phyloP scores from a whole-genome alignment of 2,113 vertebrate species.

The Cygnus buccinator region DNA sequence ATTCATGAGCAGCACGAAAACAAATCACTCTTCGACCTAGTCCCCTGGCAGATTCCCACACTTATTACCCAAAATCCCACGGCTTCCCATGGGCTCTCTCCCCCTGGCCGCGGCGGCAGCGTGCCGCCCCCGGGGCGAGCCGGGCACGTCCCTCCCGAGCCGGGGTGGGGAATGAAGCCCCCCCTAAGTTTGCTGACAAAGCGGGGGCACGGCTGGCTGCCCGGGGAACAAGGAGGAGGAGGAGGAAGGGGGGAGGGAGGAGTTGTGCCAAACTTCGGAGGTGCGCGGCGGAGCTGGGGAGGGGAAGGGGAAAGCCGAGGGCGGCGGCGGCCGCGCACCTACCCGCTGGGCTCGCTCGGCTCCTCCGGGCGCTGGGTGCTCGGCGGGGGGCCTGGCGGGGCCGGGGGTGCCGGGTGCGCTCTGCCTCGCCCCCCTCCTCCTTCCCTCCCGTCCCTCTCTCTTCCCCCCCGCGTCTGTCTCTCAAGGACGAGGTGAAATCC shows the following conservation, averaged over 20 bases:
- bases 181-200: constrained; percentile 50
- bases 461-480: constrained; percentile 15
- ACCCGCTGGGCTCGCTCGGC: constrained; percentile 43
- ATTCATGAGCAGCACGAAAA: constrained; percentile 75
- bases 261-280: background rate
- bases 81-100: constrained; percentile 70
- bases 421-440: background rate
- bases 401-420: background rate
- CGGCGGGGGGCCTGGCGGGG: background rate
- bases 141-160: constrained; percentile 59
- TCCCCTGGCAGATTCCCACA: constrained; percentile 80
- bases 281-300: background rate
- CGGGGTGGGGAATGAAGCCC: constrained; percentile 3
- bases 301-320: no score
- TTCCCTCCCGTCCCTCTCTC: constrained; percentile 4
- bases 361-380: constrained; percentile 39
- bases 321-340: constrained; percentile 71
- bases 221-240: no score
- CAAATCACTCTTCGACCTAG: constrained; percentile 70
- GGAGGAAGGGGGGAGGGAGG: constrained; percentile 38
- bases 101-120: constrained; percentile 66
- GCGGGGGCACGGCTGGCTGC: background rate
- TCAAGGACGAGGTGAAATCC: constrained; percentile 86
- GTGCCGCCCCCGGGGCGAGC: constrained; percentile 70
- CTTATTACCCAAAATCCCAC: constrained; percentile 80